A percentile compares a stretch with the other conserved stretches of the same genome.
Conservation (phyloP, 2,113 vertebrate species). For the Orycteropus afer region DNA sequence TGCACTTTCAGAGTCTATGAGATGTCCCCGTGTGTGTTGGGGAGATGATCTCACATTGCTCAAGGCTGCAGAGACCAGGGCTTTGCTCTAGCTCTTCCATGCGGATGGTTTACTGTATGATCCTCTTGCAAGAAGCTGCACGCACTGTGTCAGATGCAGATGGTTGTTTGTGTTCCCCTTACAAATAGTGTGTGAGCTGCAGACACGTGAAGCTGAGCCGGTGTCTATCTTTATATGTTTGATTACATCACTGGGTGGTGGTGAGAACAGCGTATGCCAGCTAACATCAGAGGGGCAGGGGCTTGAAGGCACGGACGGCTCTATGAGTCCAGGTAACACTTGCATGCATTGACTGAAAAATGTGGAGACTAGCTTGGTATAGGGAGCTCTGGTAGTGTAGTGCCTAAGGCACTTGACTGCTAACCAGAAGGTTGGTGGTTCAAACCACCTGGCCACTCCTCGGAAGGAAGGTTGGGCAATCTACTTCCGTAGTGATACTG, state of each 20-base stretch:
- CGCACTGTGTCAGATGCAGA: background rate
- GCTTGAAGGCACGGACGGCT: background rate
- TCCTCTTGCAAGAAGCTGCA: background rate
- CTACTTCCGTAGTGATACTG: too few species aligned
- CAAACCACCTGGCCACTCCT: too few species aligned
- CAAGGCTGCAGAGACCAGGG: background rate
- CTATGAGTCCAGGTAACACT: too few species aligned
- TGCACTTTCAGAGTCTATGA: background rate
- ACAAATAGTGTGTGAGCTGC: background rate
- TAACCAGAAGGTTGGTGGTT: too few species aligned
- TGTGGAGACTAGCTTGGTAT: too few species aligned
- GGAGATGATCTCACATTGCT: accelerated
- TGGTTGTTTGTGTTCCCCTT: background rate
- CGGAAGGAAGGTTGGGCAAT: too few species aligned
- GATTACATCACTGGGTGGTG: background rate
- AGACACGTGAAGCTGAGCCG: background rate
- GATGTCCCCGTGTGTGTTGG: accelerated
- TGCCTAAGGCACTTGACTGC: too few species aligned
- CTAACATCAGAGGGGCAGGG: background rate
- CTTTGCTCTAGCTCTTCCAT: background rate
- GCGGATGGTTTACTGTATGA: too few species aligned
- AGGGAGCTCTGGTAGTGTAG: too few species aligned
- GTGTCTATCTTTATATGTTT: background rate
- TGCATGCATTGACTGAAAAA: background rate
- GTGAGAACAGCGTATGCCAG: background rate